These are phyloP conservation scores for Zygogramma bicolorata DNA, from an alignment of 2,888 invertebrate genomes.

Conservation along the genomic window DNA sequence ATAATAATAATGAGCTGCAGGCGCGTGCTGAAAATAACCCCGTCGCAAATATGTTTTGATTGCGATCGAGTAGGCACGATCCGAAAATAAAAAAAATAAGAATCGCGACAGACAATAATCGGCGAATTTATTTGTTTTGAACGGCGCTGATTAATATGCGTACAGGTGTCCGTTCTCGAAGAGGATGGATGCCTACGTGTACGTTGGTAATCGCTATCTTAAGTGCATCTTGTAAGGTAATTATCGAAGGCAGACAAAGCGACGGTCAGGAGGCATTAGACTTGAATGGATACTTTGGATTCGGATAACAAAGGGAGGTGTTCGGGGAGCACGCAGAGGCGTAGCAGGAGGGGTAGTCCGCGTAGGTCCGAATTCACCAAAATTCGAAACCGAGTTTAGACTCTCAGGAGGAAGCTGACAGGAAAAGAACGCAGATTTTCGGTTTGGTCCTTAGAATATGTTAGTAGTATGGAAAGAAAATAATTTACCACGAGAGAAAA, in stretches of 20 bases:
- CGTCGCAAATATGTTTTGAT: conserved; percentile 7
- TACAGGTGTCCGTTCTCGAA: conserved; percentile 36
- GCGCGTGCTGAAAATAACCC: not conserved
- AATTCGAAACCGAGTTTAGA: no score
- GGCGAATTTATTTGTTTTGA: conserved; percentile 30
- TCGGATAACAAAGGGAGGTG: conserved; percentile 29
- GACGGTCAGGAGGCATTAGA: conserved; percentile 28
- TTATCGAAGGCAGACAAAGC: conserved; percentile 38
- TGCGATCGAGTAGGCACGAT: conserved; percentile 2
- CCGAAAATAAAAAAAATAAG: conserved; percentile 18
- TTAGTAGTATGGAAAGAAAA: no score
- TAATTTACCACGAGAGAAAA: no score
- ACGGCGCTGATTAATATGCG: conserved; percentile 36
- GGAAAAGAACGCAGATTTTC: no score
- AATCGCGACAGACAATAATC: conserved; percentile 8
- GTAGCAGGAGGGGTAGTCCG: conserved; percentile 12
- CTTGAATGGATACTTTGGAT: conserved; percentile 31
- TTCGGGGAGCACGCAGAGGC: not conserved
- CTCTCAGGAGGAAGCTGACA: no score
- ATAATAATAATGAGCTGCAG: not conserved
- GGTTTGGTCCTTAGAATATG: no score
- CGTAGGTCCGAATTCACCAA: not conserved
- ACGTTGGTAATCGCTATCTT: conserved; percentile 36
- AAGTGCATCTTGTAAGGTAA: conserved; percentile 39
- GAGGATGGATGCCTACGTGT: conserved; percentile 25